phyloP scores from a whole-genome alignment of 2,888 invertebrate genomes.

The Ochropleura leucogaster region DNA sequence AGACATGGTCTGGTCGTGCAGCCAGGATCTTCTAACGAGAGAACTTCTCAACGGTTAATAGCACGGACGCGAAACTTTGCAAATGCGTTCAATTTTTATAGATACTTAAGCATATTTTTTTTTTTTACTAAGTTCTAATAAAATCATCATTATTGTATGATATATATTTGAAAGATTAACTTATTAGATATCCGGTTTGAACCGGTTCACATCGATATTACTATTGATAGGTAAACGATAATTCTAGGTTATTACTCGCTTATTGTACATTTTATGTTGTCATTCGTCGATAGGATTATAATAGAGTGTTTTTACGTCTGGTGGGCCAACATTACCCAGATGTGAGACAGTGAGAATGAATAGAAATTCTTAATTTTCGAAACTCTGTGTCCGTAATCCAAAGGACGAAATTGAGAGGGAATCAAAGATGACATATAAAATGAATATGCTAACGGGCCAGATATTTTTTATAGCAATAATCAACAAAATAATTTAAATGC shows the following conservation, averaged over 20 bases:
- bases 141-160: background rate
- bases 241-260: background rate
- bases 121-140: background rate
- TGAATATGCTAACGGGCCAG: no score
- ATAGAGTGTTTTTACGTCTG: background rate
- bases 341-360: no score
- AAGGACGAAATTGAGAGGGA: background rate
- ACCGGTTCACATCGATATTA: slow-evolving; percentile 1
- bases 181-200: background rate
- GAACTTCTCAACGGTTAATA: background rate
- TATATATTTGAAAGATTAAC: background rate
- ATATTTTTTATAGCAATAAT: no score
- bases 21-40: background rate
- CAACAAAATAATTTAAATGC: no score
- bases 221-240: background rate
- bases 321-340: background rate
- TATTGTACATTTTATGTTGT: background rate
- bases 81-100: background rate
- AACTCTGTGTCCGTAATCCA: background rate
- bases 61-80: background rate
- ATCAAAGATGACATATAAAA: background rate
- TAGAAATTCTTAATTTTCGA: background rate
- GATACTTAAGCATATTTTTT: no score
- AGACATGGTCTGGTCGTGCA: background rate
- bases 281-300: background rate